Evolutionary conservation across 2,888 invertebrate genomes (phyloP).

Genomic region (Heliconius charithonia): DNA sequence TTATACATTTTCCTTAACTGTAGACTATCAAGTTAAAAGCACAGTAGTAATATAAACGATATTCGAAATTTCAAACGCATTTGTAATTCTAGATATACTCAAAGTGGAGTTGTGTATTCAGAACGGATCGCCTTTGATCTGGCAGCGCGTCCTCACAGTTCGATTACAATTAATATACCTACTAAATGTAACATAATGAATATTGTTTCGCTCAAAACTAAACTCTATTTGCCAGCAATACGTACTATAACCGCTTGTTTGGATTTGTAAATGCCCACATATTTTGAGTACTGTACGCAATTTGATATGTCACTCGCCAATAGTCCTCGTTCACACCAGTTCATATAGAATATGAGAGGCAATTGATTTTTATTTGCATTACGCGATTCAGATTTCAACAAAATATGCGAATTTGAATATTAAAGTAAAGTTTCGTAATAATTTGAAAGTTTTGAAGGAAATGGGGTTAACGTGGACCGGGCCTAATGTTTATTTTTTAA

Average conservation of each 20-base stretch:
- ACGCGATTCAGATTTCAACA: constrained; percentile 37
- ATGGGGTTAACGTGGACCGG: constrained; percentile 17
- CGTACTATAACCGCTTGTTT: constrained; percentile 23
- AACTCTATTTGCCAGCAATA: constrained; percentile 34
- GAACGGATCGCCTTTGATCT: constrained; percentile 57
- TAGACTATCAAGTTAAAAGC: constrained; percentile 19
- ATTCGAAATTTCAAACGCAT: constrained; percentile 50
- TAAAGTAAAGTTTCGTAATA: constrained; percentile 21
- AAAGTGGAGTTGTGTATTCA: constrained; percentile 61
- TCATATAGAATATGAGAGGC: constrained; percentile 48
- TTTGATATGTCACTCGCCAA: constrained; percentile 52
- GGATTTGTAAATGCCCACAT: constrained; percentile 25
- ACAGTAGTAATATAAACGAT: constrained; percentile 39
- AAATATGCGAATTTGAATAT: constrained; percentile 33
- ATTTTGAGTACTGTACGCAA: constrained; percentile 44
- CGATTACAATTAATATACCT: constrained; percentile 47
- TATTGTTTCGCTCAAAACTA: constrained; percentile 24
- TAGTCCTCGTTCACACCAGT: constrained; percentile 53
- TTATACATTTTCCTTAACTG: constrained; percentile 16
- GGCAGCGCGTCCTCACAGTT: constrained; percentile 56
- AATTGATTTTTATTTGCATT: constrained; percentile 44
- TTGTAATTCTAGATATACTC: constrained; percentile 53
- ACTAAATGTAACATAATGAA: constrained; percentile 44
- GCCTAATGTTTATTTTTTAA: constrained; percentile 19
- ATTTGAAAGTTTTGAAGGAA: constrained; percentile 25